Conservation (phyloP, 2,113 vertebrate species). For the Hemiprocne comata region DNA sequence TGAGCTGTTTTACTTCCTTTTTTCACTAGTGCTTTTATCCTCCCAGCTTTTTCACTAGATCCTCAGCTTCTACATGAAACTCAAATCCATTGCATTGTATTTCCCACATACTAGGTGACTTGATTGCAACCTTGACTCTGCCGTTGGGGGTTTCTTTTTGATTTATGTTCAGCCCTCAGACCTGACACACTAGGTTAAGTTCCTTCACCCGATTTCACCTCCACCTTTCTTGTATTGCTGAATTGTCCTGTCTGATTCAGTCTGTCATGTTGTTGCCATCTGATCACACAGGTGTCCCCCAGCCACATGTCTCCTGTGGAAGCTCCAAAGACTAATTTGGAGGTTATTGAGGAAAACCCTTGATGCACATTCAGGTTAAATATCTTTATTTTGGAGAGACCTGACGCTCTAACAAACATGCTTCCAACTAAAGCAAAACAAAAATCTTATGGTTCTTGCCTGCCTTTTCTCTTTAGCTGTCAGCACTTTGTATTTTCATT, state of each 20-base stretch:
- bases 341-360: not conserved
- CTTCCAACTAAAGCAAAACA: not conserved
- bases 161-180: not conserved
- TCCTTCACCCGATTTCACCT: not conserved
- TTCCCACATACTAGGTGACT: not conserved
- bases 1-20: not conserved
- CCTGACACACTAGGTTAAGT: not conserved
- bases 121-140: not conserved
- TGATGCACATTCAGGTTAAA: not conserved
- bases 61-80: not conserved
- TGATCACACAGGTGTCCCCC: not conserved
- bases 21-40: not conserved
- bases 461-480: not conserved
- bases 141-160: not conserved
- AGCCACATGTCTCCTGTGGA: not conserved
- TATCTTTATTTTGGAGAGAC: not conserved
- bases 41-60: not conserved
- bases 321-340: not conserved
- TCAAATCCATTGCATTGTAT: not conserved
- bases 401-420: not conserved
- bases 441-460: not conserved
- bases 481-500: not conserved
- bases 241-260: not conserved
- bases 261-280: not conserved
- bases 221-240: fast-evolving